Evolutionary conservation across 1,140 invertebrate species (phyloP), one percentile per base, ranked within the genome.

Genomic region (Acromyrmex echinatior): DNA sequence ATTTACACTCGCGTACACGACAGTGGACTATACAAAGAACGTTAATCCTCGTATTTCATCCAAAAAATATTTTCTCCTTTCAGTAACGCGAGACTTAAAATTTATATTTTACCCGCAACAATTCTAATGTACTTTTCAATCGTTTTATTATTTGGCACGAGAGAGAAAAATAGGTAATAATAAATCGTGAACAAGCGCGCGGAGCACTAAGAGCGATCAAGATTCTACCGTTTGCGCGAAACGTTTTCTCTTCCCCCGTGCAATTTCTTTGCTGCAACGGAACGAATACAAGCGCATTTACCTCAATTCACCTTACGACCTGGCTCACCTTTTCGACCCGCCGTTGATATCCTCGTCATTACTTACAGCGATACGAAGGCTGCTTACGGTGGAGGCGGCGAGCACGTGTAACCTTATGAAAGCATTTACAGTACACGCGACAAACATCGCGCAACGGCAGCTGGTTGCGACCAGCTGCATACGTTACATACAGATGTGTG

Each of bases 371-470:
- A 58, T 35, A 25, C 68, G 68, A 66, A 74, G 68, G 21, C 31
- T 71, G 65, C 66, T 82, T 49, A 31, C 25, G 14, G 39, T 21
- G 5, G 51, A 60, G 28, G 16, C 77, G 49, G 28, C 62, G 16
- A 58, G 66, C 79, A 82, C 68, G 80, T 74, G 80, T 74, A 74
- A 63, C 80, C 63, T 84, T 74, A 84, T 51, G 80, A 62, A 63
- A 84, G 56, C 80, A 58, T 84, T 84, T 76, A 39, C 70, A 39
- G 18, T 56, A 45, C 63, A 35, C 49, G 49, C 80, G 68, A 74
- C 80, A 82, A 82, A 74, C 68, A 25, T 45, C 25, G 21, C 56
- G 58, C 65, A 5, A 45, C 25, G 35, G 31, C n/a, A 39, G 56
- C n/a, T 12, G 73, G 73, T 31, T 53, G 58, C 74, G 25, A 82